Evolutionary conservation across 2,113 vertebrate species (phyloP).

Genomic region (Scophthalmus maximus): DNA sequence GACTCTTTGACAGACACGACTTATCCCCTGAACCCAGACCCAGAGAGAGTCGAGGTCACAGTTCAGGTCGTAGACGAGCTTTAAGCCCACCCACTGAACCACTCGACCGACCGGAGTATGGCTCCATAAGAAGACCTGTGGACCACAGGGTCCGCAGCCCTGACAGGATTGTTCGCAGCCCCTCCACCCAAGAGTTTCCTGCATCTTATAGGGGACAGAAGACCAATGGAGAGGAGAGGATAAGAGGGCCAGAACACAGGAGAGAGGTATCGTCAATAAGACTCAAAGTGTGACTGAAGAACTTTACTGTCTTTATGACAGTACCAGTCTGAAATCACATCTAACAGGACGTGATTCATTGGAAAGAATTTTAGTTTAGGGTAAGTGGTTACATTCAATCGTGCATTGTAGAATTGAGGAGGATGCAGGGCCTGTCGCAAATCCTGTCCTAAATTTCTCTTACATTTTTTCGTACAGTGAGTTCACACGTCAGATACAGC

Average conservation of each 20-base stretch:
- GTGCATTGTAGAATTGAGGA: background rate
- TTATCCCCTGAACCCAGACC: slow-evolving; percentile 15
- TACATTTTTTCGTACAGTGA: too few relatives aligned
- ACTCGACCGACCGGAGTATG: background rate
- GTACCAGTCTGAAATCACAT: background rate
- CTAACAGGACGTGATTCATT: too few relatives aligned
- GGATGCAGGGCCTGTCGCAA: too few relatives aligned
- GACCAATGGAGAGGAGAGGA: slow-evolving; percentile 42
- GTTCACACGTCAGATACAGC: too few relatives aligned
- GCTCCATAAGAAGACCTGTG: slow-evolving; percentile 13
- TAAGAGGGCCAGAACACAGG: slow-evolving; percentile 30
- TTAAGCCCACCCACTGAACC: slow-evolving; percentile 20
- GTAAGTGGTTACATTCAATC: background rate
- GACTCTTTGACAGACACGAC: background rate
- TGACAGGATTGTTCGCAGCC: slow-evolving; percentile 10
- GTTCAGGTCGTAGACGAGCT: background rate
- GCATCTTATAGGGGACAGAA: slow-evolving; percentile 33
- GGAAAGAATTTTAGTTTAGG: background rate
- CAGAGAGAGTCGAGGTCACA: background rate
- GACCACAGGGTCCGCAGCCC: slow-evolving; percentile 44
- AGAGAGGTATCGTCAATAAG: slow-evolving; percentile 43
- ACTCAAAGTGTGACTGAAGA: background rate
- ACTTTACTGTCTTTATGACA: background rate
- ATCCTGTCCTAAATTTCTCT: too few relatives aligned
- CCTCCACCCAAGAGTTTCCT: slow-evolving; percentile 31